Conservation (phyloP, 64 coral and sea anemone genomes). For the Montipora cactus region DNA sequence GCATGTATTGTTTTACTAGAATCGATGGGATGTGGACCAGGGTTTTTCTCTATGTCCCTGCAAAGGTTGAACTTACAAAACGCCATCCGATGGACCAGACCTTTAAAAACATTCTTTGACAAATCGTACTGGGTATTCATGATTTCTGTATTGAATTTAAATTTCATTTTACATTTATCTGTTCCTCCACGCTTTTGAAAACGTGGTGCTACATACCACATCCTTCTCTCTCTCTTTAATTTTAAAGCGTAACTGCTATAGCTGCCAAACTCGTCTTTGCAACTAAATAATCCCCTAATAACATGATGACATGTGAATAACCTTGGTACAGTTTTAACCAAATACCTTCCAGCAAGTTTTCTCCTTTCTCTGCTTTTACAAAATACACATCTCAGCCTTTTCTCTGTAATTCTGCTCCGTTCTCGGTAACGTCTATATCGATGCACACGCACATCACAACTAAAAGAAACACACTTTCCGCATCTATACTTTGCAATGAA, state of each 20-base stretch:
- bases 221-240: slow-evolving; percentile 23
- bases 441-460: slow-evolving; percentile 10
- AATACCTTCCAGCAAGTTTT: slow-evolving; percentile 24
- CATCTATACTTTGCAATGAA: background rate
- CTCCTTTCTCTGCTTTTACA: no score
- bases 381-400: background rate
- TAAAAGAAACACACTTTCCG: slow-evolving; percentile 19
- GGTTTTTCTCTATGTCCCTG: slow-evolving; percentile 61
- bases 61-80: slow-evolving; percentile 65
- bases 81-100: slow-evolving; percentile 34
- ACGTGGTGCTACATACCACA: background rate
- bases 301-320: slow-evolving; percentile 49
- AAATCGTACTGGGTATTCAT: slow-evolving; percentile 4
- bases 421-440: slow-evolving; percentile 40
- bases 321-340: slow-evolving; percentile 66
- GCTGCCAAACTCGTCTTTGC: no score
- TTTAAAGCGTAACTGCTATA: slow-evolving; percentile 9
- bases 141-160: background rate
- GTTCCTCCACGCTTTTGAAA: background rate
- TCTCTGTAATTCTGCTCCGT: slow-evolving; percentile 64
- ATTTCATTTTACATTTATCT: slow-evolving; percentile 1
- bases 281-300: background rate
- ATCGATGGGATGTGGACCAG: slow-evolving; percentile 28
- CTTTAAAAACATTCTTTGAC: slow-evolving; percentile 44
- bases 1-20: background rate